Base-by-base conservation (phyloP, 2,797 vertebrate genomes). In the Podarcis siculus region DNA sequence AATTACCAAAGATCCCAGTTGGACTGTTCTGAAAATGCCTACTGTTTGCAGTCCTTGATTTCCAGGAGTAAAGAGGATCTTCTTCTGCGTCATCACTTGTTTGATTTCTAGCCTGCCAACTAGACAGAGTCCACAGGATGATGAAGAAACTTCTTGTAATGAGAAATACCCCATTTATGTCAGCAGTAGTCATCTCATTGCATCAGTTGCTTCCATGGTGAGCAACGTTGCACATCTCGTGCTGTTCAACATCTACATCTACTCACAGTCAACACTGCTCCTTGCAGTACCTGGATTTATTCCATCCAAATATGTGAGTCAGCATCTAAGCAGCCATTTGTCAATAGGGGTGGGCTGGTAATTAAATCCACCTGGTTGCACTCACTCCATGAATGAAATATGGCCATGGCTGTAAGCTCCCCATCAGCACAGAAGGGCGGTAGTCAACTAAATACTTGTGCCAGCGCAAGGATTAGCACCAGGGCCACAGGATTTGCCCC, bases 31-130 rank as follows among this genome's bases (percentile, higher is more conserved):
- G 93, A 91, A 94, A 86, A 86, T 91, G 86, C 0, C 0, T 15
- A 76, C 19, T 78, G 87, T 93, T 66, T 93, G 89, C 89, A 94
- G 87, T 92, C 87, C 88, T 69, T 91, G 87, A 86, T 88, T 91
- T 83, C 88, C 78, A 87, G 90, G 82, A 85, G 49, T 64, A 88
- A 61, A 89, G 86, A 79, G 91, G 19, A 90, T 49, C 78, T 58
- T 83, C 15, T 64, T 83, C 82, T 92, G 67, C 1, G 81, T 95
- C 93, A 95, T 32, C 7, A 87, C 15, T 87, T 83, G 89, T 87
- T 92, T 90, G 79, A 84, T 79, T 79, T 76, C 85, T 35, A 42
- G 86, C 86, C 7, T 79, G 42, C 27, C 82, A 84, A 7, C 8
- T 10, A 8, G 88, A 79, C 1, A 87, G 87, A 92, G 88, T 55